phyloP scores from a whole-genome alignment of 1,140 invertebrate species.

The Cherax quadricarinatus region DNA sequence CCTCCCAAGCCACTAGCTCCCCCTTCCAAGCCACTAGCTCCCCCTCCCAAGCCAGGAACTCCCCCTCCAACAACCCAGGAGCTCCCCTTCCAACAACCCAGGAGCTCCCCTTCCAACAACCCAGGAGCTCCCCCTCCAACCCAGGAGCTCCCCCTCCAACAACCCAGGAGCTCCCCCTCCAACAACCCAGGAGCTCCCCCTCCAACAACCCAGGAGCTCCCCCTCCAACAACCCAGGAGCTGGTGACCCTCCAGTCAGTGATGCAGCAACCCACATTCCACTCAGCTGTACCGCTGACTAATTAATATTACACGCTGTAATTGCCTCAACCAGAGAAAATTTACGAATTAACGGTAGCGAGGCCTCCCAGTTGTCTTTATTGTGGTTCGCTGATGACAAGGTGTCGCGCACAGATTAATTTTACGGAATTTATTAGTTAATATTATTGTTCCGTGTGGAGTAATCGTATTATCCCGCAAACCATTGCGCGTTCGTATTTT shows the following conservation, averaged over 20 bases:
- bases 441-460: slow-evolving; percentile 11
- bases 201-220: no score
- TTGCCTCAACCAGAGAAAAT: slow-evolving; percentile 42
- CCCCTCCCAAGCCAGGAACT: no score
- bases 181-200: no score
- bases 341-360: slow-evolving; percentile 39
- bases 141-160: no score
- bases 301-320: slow-evolving; percentile 51
- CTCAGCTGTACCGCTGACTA: slow-evolving; percentile 11
- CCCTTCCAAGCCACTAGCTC: no score
- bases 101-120: no score
- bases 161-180: no score
- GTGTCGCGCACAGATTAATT: slow-evolving; percentile 31
- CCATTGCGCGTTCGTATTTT: not conserved
- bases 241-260: not conserved
- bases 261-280: not conserved
- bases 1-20: no score
- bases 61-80: no score
- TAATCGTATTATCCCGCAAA: slow-evolving; percentile 29
- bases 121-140: no score
- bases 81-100: no score
- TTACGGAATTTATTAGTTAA: slow-evolving; percentile 39
- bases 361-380: slow-evolving; percentile 18
- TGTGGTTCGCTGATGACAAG: not conserved
- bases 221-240: not conserved